Conservation (phyloP, 1,140 invertebrate genomes). For the Paramacrobiotus metropolitanus region DNA sequence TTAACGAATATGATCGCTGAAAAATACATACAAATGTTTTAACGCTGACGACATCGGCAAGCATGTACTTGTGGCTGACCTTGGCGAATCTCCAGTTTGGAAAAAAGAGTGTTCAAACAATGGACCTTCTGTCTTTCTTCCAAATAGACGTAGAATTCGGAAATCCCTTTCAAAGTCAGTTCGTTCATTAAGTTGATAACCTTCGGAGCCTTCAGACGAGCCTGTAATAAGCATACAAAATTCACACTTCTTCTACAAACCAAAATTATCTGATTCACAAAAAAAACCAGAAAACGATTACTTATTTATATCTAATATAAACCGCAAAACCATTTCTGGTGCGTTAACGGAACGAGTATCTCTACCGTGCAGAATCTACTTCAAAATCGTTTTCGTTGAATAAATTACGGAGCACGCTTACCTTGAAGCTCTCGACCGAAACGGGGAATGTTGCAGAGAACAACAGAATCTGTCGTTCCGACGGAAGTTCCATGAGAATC, state of each 20-base stretch:
- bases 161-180: slow-evolving; percentile 92
- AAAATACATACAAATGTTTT: no score
- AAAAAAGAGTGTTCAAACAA: slow-evolving; percentile 97
- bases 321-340: no score
- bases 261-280: no score
- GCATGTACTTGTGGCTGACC: background rate
- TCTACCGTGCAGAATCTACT: no score
- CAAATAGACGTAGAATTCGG: slow-evolving; percentile 99
- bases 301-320: background rate
- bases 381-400: no score
- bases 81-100: slow-evolving; percentile 42
- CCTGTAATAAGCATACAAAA: slow-evolving; percentile 26
- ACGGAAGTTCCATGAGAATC: slow-evolving; percentile 76
- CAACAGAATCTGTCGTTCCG: slow-evolving; percentile 83
- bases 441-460: slow-evolving; percentile 98
- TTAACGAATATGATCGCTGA: slow-evolving; percentile 97
- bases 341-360: no score
- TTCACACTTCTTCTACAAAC: no score
- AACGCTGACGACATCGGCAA: no score
- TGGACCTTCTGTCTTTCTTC: slow-evolving; percentile 99
- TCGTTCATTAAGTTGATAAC: slow-evolving; percentile 99
- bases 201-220: slow-evolving; percentile 80
- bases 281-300: slow-evolving; percentile 8
- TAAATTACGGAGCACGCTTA: no score
- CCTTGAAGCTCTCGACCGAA: slow-evolving; percentile 97